Evolutionary conservation across 2,888 invertebrate species (phyloP), one percentile per base, ranked within the genome.

Genomic region (Branchellion lobata): DNA sequence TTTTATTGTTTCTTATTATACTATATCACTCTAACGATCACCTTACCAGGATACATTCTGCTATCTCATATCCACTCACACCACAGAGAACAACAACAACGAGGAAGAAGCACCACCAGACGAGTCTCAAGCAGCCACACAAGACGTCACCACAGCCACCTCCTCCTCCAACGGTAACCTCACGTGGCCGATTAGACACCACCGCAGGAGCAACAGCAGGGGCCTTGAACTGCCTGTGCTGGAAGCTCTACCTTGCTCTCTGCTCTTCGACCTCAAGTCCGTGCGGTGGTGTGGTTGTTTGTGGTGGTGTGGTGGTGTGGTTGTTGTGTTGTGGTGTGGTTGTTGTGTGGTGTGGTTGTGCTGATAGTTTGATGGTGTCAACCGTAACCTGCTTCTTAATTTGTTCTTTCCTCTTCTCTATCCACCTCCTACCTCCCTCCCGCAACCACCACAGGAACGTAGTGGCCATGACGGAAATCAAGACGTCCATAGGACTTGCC

Each of bases 401-500:
- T 47, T 18, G 8, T 14, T 47, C 18, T 47, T 18, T 47, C 8
- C 18, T 47, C 8, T 47, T 47, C 47, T 47, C 47, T n/a, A n/a
- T n/a, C n/a, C n/a, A n/a, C n/a, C n/a, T n/a, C n/a, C n/a, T n/a
- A n/a, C n/a, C n/a, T n/a, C n/a, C n/a, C n/a, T n/a, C n/a, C n/a
- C 47, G 47, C 47, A 79, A 79, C 71, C 3, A 65, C 57, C 53
- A 1, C 78, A 83, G 83, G 61, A 85, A 86, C 82, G 85, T 88
- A 0, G 85, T 86, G 79, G 84, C 85, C 81, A 97, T 99, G 95
- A 93, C 94, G 0, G 98, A 98, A 86, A 96, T 99, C 80, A 96
- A 96, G 89, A 98, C 98, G 0, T 96, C 98, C 85, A 95, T 98
- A 83, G 99, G 98, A 0, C 89, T 89, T 84, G 90, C 90, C 0